Evolutionary conservation across 2,797 vertebrate genomes (phyloP), one percentile per base, ranked within the genome.

Genomic region (Benthosema pterotum): DNA sequence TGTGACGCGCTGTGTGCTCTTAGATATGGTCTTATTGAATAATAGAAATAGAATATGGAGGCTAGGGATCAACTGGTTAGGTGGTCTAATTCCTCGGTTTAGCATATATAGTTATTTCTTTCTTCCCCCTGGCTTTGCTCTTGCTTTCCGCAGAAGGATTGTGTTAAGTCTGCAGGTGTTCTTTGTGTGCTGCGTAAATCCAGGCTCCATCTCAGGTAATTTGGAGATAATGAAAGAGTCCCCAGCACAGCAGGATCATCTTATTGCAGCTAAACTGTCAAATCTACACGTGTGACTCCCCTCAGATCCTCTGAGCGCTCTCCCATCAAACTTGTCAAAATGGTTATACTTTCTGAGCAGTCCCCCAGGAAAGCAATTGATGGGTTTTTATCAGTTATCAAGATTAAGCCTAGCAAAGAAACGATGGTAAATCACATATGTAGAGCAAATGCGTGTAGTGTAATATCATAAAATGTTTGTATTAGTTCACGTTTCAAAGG

Each of bases 151-250:
- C 5, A 55, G 52, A 59, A 78, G 72, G 70, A 63, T 60, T 56
- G 65, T 62, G 64, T 78, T 11, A 57, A 67, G 74, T 72, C 82
- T 85, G 84, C 85, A 88, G 87, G 84, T 87, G 80, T 80, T 84
- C 83, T 85, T 57, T 79, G 75, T 55, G 32, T 65, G 65, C 79
- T 76, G 66, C 55, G 71, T 73, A 80, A 85, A 77, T 72, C 69
- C 71, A 64, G 11, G 66, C 75, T 84, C 67, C 70, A 79, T 85
- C 82, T 84, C 9, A 5, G 73, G 79, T 87, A 87, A 89, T 88
- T 89, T 87, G 79, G 69, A 87, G 85, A 87, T 87, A 87, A 90
- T 88, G 74, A 82, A 79, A 74, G 74, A 63, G 52, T 61, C 46
- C 57, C 57, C 57, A 57, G 65, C 75, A 75, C 72, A 59, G 77